A percentile compares a stretch with the other conserved stretches of the same genome.
Conservation (phyloP, 2,113 vertebrate species). For the Cyphomyrus plagiostoma region DNA sequence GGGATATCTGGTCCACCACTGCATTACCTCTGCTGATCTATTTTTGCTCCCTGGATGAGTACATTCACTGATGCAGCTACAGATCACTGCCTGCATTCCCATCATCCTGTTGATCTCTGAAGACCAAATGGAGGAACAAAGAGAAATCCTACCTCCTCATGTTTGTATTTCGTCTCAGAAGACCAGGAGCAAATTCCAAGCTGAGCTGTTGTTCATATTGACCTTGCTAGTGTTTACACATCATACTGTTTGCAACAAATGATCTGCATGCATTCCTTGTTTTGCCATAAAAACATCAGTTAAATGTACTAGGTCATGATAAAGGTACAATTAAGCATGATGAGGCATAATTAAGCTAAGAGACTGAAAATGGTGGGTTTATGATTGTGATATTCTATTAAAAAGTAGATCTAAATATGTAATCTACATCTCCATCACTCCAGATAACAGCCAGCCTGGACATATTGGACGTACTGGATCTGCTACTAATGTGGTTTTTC, state of each 20-base stretch:
- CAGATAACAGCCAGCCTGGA: background rate
- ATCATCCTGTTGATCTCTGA: background rate
- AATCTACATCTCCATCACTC: background rate
- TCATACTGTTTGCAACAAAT: no score
- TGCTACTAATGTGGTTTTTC: background rate
- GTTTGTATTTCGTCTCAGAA: background rate
- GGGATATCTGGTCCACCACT: conserved; percentile 18
- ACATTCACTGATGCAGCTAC: background rate
- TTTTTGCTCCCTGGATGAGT: background rate
- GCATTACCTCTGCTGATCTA: conserved; percentile 12
- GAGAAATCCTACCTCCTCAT: background rate
- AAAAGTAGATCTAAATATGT: background rate
- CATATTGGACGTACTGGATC: background rate
- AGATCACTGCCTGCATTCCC: background rate
- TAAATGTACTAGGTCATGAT: background rate
- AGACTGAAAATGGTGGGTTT: background rate
- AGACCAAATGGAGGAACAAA: background rate
- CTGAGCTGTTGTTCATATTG: background rate
- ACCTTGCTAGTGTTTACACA: background rate
- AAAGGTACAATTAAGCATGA: background rate
- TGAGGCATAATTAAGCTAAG: background rate
- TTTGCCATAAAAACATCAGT: background rate
- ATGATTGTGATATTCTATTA: background rate
- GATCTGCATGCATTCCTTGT: background rate
- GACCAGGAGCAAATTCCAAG: background rate